A percentile compares a stretch with the other conserved stretches of the same genome.
Evolutionary conservation across 2,113 vertebrate species (phyloP).

Genomic region (Hiodon alosoides): DNA sequence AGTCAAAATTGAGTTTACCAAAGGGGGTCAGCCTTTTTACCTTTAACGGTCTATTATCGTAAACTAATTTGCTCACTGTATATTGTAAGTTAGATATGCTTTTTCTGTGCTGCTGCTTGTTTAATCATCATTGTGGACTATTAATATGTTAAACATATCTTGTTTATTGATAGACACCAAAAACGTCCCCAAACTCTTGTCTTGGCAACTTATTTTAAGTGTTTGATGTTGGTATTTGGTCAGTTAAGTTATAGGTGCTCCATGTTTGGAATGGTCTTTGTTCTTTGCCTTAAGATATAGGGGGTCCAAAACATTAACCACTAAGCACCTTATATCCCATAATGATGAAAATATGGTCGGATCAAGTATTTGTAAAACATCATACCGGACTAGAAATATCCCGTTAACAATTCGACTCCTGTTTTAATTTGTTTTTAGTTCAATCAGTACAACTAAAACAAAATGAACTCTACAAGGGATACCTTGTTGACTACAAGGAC

Average conservation of each 20-base stretch:
- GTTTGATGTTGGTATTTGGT: no score
- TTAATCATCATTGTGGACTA: neutral
- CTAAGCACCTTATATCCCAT: no score
- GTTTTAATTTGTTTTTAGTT: neutral
- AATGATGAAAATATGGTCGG: no score
- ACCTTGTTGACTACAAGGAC: neutral
- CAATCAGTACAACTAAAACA: neutral
- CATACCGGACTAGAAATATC: no score
- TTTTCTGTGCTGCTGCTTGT: neutral
- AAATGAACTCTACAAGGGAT: slow-evolving; percentile 2
- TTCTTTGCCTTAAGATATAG: no score
- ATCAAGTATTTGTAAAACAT: no score
- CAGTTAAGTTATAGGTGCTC: no score
- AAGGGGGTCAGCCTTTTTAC: no score
- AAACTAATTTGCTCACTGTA: neutral
- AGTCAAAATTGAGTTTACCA: neutral
- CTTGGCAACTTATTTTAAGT: neutral
- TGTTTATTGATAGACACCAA: neutral
- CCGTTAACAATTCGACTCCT: neutral
- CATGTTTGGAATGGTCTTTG: no score
- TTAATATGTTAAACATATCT: no score
- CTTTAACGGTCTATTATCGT: neutral
- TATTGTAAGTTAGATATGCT: neutral
- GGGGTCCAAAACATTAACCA: no score
- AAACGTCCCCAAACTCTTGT: neutral